A percentile compares a stretch with the other conserved stretches of the same genome.
phyloP scores from a whole-genome alignment of 2,888 invertebrate species.

The Ypsolopha sequella region DNA sequence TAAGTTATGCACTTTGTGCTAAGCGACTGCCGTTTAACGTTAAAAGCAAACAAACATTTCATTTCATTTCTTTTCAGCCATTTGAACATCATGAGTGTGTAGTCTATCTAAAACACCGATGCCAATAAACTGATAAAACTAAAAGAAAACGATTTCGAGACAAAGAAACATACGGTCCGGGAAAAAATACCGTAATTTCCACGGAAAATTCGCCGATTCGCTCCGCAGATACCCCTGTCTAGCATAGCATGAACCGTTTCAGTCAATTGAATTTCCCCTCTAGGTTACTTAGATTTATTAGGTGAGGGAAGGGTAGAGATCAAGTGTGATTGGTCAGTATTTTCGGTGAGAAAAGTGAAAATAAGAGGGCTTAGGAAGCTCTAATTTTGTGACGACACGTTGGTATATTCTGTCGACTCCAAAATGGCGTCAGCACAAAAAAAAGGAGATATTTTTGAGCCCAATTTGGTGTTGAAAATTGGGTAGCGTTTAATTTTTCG shows the following conservation, averaged over 20 bases:
- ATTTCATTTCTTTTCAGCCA: not conserved
- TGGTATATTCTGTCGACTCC: not conserved
- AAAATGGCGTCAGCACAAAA: not conserved
- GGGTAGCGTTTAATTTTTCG: too few species aligned
- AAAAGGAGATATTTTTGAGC: not conserved
- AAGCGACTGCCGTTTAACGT: too few species aligned
- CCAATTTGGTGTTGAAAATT: not conserved
- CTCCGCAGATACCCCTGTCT: slow-evolving; percentile 20
- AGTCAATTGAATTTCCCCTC: slow-evolving; percentile 8
- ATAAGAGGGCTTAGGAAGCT: slow-evolving; percentile 36
- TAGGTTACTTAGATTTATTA: too few species aligned
- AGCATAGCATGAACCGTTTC: slow-evolving; percentile 26
- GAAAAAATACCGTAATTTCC: slow-evolving; percentile 26
- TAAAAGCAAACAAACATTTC: too few species aligned
- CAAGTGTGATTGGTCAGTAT: not conserved
- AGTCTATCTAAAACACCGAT: not conserved
- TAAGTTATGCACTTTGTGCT: too few species aligned
- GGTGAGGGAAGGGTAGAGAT: not conserved
- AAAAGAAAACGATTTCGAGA: slow-evolving; percentile 41
- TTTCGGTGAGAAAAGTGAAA: slow-evolving; percentile 38
- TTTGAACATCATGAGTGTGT: not conserved
- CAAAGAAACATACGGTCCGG: slow-evolving; percentile 44
- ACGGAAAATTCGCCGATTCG: slow-evolving; percentile 41
- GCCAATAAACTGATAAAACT: slow-evolving; percentile 44
- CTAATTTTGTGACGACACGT: slow-evolving; percentile 35